These are phyloP conservation scores for Lycia hirtaria DNA, from an alignment of 2,888 invertebrate genomes.

Conservation along the genomic window DNA sequence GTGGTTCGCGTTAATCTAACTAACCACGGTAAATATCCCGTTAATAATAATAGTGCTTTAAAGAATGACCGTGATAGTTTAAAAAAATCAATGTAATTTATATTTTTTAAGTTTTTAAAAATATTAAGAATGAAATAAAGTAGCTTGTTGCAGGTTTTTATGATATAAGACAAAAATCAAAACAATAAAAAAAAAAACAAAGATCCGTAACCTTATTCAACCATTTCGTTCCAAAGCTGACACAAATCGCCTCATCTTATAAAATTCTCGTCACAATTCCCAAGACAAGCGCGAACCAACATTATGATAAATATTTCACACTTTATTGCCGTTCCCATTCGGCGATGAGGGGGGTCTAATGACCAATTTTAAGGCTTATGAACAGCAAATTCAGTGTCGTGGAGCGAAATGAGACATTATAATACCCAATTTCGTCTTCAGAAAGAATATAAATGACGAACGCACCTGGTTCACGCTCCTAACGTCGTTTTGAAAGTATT, in stretches of 20 bases:
- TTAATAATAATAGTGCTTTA: too few relatives aligned
- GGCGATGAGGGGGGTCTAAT: slow-evolving; percentile 70
- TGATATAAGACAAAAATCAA: neutral
- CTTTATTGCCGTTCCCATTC: slow-evolving; percentile 72
- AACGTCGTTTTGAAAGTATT: slow-evolving; percentile 15
- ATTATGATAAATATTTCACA: slow-evolving; percentile 73
- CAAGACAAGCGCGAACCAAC: slow-evolving; percentile 44
- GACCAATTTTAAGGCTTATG: slow-evolving; percentile 82
- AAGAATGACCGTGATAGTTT: too few relatives aligned
- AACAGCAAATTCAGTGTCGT: slow-evolving; percentile 83
- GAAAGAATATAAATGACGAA: slow-evolving; percentile 77
- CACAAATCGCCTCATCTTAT: slow-evolving; percentile 13
- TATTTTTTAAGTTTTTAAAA: too few relatives aligned
- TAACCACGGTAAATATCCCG: too few relatives aligned
- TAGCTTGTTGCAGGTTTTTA: too few relatives aligned
- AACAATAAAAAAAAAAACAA: too few relatives aligned
- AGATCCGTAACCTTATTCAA: neutral
- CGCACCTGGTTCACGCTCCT: slow-evolving; percentile 39
- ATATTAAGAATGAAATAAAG: too few relatives aligned
- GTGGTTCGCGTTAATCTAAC: too few relatives aligned
- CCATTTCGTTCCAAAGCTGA: slow-evolving; percentile 9
- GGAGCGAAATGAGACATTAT: slow-evolving; percentile 77
- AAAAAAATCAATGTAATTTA: too few relatives aligned
- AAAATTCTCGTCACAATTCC: slow-evolving; percentile 24
- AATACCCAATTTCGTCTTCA: slow-evolving; percentile 77